A percentile compares a stretch with the other conserved stretches of the same genome.
These are phyloP conservation scores for Pogonognathellus flavescens DNA, from an alignment of 1,140 invertebrate genomes.

Conservation along the genomic window DNA sequence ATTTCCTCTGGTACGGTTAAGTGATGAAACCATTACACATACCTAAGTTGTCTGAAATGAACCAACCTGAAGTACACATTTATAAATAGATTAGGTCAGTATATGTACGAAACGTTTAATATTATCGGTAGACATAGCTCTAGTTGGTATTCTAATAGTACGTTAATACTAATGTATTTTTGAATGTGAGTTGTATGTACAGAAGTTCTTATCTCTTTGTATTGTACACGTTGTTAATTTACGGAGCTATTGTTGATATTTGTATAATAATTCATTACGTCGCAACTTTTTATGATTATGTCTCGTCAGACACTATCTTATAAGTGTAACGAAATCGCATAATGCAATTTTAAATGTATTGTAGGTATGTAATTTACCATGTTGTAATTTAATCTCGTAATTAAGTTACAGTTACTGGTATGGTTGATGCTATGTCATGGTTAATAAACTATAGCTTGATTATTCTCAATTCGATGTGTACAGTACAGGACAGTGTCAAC, in stretches of 20 bases:
- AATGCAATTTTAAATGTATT: conserved; percentile 6
- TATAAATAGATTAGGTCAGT: conserved; percentile 24
- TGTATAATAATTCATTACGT: not conserved
- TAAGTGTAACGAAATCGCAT: conserved; percentile 9
- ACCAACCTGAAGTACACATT: conserved; percentile 44
- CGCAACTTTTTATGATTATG: conserved; percentile 6
- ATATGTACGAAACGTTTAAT: conserved; percentile 22
- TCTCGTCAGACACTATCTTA: conserved; percentile 23
- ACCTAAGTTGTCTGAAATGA: conserved; percentile 36
- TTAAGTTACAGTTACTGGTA: not conserved
- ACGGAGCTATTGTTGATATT: conserved; percentile 27
- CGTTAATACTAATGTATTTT: not conserved
- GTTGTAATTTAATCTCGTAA: not conserved
- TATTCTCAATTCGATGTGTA: not conserved
- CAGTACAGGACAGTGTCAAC: too few relatives aligned
- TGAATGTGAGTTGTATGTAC: conserved; percentile 3
- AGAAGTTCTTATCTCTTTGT: not conserved
- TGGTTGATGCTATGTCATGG: not conserved
- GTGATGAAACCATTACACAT: not conserved
- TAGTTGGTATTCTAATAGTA: not conserved
- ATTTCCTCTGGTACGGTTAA: not conserved
- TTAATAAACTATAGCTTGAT: not conserved
- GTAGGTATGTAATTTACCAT: not conserved
- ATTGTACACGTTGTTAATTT: not conserved
- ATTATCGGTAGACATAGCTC: conserved; percentile 15